These are phyloP conservation scores for Paracentrotus lividus DNA, from an alignment of 53 echinoderm and acorn worm genomes.

Conservation along the genomic window DNA sequence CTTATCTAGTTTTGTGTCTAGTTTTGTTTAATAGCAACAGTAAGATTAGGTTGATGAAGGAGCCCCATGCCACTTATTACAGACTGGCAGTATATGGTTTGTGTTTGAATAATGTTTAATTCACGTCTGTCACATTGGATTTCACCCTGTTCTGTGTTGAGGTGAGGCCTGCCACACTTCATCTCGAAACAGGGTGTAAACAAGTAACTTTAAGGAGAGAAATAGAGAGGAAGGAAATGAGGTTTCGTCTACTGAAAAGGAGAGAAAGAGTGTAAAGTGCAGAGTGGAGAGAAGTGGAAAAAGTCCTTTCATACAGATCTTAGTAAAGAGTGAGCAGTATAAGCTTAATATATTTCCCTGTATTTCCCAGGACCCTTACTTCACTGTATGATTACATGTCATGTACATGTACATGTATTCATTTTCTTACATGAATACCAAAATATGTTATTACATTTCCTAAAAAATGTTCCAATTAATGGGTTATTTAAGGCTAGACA, in stretches of 20 bases:
- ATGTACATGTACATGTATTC: too few species aligned
- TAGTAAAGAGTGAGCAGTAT: too few species aligned
- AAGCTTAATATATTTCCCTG: too few species aligned
- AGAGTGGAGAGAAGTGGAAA: not conserved
- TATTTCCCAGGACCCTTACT: too few species aligned
- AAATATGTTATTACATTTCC: too few species aligned
- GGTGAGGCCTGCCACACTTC: not conserved
- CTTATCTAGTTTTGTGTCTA: not conserved
- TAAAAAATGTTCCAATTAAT: too few species aligned
- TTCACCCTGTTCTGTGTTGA: not conserved
- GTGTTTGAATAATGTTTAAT: constrained; percentile 14
- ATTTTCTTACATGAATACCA: too few species aligned
- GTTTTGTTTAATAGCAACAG: not conserved
- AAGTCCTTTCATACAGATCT: too few species aligned
- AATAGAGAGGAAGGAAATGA: not conserved
- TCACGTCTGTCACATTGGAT: not conserved
- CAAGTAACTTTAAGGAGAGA: not conserved
- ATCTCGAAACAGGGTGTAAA: not conserved
- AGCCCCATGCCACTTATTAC: not conserved
- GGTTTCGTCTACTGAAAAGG: not conserved
- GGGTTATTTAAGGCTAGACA: too few species aligned
- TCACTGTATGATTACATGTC: too few species aligned
- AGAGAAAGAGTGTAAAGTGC: not conserved
- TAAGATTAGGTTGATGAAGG: not conserved
- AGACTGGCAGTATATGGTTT: not conserved